A percentile compares a stretch with the other conserved stretches of the same genome.
phyloP scores from a whole-genome alignment of 2,888 invertebrate species.

The Crocallis elinguaria region DNA sequence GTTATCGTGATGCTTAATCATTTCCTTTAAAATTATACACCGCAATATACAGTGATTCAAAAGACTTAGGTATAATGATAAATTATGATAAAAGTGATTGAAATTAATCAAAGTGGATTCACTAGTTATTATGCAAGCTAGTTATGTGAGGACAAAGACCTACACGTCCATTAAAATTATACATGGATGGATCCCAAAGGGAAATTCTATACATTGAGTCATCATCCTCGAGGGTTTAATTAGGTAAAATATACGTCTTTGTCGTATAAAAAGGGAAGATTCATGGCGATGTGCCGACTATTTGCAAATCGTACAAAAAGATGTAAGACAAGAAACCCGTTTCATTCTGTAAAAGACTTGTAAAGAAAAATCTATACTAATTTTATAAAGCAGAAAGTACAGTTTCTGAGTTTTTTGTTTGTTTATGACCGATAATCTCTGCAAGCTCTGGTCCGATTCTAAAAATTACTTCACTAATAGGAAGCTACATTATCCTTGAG shows the following conservation, averaged over 20 bases:
- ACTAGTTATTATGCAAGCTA: constrained; percentile 17
- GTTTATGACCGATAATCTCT: too few relatives aligned
- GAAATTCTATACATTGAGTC: constrained; percentile 59
- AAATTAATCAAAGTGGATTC: constrained; percentile 17
- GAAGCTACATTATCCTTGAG: too few relatives aligned
- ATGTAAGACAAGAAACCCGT: background rate
- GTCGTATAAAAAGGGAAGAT: constrained; percentile 63
- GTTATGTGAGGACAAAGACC: constrained; percentile 22
- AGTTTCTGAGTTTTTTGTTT: too few relatives aligned
- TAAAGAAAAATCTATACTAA: too few relatives aligned
- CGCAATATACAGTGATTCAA: too few relatives aligned
- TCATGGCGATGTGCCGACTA: constrained; percentile 50
- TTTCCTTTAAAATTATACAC: too few relatives aligned
- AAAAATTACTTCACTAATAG: too few relatives aligned
- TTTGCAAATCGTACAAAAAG: constrained; percentile 19
- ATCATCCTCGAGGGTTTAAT: constrained; percentile 74
- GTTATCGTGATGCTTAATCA: too few relatives aligned
- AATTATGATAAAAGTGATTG: constrained; percentile 10
- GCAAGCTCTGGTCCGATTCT: too few relatives aligned
- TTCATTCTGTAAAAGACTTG: too few relatives aligned
- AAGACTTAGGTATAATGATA: too few relatives aligned
- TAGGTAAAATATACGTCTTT: constrained; percentile 62
- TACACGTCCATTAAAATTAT: constrained; percentile 48
- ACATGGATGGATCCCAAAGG: constrained; percentile 52
- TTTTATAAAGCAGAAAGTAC: too few relatives aligned